A percentile compares a stretch with the other conserved stretches of the same genome.
Conservation (phyloP, 2,888 invertebrate genomes). For the Chesias legatella region DNA sequence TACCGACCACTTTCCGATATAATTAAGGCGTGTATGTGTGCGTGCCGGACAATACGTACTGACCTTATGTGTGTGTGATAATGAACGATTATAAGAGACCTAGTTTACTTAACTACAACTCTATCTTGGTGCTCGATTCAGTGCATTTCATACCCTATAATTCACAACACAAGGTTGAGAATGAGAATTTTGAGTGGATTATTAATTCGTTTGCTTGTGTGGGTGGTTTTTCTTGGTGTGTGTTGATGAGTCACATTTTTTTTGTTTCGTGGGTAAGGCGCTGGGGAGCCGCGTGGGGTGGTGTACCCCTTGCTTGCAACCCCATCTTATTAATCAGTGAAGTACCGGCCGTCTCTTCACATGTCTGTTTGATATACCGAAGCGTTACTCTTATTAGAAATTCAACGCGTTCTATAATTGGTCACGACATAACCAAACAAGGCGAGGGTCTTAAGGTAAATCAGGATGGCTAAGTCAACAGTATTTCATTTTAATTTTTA, state of each 20-base stretch:
- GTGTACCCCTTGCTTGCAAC: constrained; percentile 75
- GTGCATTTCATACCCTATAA: constrained; percentile 50
- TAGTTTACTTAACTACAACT: constrained; percentile 59
- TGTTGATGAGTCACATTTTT: constrained; percentile 82
- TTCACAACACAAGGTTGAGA: constrained; percentile 57
- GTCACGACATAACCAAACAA: constrained; percentile 16
- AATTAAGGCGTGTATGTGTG: constrained; percentile 76
- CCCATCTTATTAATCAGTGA: constrained; percentile 81
- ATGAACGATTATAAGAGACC: constrained; percentile 79
- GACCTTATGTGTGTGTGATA: constrained; percentile 69
- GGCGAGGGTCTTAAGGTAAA: neutral
- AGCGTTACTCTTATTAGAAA: constrained; percentile 66
- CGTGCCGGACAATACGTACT: constrained; percentile 69
- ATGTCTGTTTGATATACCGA: constrained; percentile 65
- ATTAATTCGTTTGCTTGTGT: constrained; percentile 43
- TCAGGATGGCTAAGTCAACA: no score
- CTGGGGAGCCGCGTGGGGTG: constrained; percentile 72
- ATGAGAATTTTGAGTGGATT: constrained; percentile 50
- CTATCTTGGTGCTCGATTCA: constrained; percentile 38
- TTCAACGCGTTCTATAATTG: constrained; percentile 38
- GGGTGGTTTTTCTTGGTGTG: constrained; percentile 67
- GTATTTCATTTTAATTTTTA: no score
- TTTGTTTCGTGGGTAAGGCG: constrained; percentile 81
- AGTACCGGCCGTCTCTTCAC: constrained; percentile 77
- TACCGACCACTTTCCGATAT: constrained; percentile 79